phyloP scores from a whole-genome alignment of 2,797 vertebrate species.

The Bradypus variegatus region DNA sequence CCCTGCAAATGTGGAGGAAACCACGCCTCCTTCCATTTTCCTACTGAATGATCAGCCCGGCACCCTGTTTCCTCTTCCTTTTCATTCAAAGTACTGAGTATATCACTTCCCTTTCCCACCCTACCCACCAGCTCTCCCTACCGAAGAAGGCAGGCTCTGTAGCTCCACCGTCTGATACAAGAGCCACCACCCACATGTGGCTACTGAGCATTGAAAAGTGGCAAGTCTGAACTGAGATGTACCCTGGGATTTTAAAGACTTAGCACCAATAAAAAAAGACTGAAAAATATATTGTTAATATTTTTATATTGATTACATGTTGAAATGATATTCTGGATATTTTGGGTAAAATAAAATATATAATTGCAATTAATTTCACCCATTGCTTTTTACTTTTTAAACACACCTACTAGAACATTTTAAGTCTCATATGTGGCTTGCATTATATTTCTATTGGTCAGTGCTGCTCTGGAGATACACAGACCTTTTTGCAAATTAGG shows the following conservation, averaged over 20 bases:
- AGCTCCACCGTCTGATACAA: not conserved
- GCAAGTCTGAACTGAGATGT: not conserved
- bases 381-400: not conserved
- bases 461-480: not conserved
- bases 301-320: not conserved
- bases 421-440: not conserved
- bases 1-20: not conserved
- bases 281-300: not conserved
- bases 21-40: not conserved
- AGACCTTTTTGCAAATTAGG: not conserved
- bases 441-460: not conserved
- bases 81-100: not conserved
- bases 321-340: not conserved
- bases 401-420: not conserved
- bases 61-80: not conserved
- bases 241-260: not conserved
- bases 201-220: not conserved
- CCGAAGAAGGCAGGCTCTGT: not conserved
- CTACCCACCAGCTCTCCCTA: fast-evolving
- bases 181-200: not conserved
- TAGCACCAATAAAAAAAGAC: not conserved
- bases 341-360: not conserved
- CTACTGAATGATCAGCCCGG: not conserved
- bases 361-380: not conserved
- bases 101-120: not conserved